These are phyloP conservation scores for Cinclus mexicanus DNA, from an alignment of 2,113 vertebrate species.

Conservation along the genomic window DNA sequence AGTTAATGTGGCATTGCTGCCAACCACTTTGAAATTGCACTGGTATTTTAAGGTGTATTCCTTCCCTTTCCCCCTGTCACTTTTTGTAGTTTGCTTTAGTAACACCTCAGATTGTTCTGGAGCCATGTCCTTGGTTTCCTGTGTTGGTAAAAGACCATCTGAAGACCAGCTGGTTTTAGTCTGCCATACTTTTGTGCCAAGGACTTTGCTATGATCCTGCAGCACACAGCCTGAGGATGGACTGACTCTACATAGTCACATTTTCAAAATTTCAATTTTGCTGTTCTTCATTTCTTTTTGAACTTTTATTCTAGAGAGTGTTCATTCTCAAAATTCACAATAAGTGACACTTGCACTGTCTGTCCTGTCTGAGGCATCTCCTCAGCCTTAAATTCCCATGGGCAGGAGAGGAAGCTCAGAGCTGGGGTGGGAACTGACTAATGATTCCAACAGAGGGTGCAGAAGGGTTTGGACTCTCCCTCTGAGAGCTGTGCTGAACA, in stretches of 20 bases:
- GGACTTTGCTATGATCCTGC: neutral
- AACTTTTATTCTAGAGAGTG: neutral
- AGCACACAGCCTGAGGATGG: neutral
- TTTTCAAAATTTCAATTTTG: neutral
- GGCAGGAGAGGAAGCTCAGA: neutral
- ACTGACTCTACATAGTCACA: neutral
- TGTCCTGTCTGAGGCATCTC: neutral
- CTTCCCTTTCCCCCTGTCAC: neutral
- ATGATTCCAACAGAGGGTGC: no score
- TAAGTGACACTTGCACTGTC: neutral
- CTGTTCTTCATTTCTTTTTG: neutral
- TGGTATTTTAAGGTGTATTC: neutral
- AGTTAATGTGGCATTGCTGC: neutral
- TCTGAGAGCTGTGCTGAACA: neutral
- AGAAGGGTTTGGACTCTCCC: neutral
- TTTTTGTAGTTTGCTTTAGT: neutral
- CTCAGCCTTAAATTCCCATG: neutral
- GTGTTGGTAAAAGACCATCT: neutral
- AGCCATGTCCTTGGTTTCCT: neutral
- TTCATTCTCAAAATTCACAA: neutral
- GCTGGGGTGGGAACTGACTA: neutral
- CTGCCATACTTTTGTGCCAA: neutral
- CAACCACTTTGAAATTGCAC: neutral
- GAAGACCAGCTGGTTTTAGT: neutral
- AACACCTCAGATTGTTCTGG: neutral